phyloP scores from a whole-genome alignment of 2,113 vertebrate genomes.

The Anser brachyrhynchus region DNA sequence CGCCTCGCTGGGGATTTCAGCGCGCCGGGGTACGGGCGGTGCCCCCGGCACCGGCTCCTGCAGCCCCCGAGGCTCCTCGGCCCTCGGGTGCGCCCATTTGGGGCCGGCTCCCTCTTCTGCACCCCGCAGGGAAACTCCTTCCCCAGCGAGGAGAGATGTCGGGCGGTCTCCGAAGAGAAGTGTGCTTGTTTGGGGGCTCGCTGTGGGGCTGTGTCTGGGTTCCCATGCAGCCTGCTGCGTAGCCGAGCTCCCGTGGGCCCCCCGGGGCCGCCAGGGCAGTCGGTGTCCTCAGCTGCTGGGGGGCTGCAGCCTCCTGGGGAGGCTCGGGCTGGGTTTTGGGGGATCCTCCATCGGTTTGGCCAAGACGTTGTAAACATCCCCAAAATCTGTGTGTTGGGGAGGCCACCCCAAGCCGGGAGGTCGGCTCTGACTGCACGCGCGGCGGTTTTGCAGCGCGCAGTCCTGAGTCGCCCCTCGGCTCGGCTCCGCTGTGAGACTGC shows the following conservation, averaged over 20 bases:
- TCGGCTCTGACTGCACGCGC: neutral
- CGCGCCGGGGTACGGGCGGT: neutral
- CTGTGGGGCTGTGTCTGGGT: neutral
- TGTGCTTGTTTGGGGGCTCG: neutral
- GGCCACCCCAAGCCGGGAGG: neutral
- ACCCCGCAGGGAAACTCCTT: neutral
- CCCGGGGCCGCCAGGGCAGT: neutral
- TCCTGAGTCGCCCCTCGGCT: neutral
- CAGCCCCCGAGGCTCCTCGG: neutral
- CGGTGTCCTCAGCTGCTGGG: neutral
- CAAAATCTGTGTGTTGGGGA: neutral
- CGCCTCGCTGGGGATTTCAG: neutral
- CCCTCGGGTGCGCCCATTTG: neutral
- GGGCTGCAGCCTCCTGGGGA: neutral
- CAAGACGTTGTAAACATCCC: neutral
- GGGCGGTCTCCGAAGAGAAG: neutral
- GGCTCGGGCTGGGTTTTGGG: neutral
- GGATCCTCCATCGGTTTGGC: neutral
- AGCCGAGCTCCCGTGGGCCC: neutral
- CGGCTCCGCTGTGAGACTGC: neutral
- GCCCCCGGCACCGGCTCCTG: neutral
- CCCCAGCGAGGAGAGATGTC: neutral
- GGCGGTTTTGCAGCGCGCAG: fast-evolving
- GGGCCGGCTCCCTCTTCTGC: neutral
- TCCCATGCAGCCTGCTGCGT: neutral